Evolutionary conservation across 23 tunicate species (phyloP).

Genomic region (Corella eumyota): DNA sequence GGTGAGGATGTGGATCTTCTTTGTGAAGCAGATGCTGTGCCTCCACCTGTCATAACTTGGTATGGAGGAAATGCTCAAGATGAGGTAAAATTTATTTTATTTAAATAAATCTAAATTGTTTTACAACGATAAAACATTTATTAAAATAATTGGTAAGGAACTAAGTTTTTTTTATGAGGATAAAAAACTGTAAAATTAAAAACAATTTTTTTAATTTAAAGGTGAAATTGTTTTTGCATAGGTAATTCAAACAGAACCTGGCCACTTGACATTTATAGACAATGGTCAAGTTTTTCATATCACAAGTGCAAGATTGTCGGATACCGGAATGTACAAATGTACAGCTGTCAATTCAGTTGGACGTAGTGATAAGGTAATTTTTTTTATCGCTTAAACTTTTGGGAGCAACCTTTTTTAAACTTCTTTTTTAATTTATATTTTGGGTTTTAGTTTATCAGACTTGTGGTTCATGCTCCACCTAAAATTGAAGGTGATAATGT

Average conservation of each 20-base stretch:
- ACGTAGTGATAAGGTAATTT: conserved; percentile 41
- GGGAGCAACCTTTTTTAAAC: background rate
- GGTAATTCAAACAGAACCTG: conserved; percentile 33
- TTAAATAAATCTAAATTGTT: no score
- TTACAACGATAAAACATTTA: no score
- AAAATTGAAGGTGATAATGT: conserved; percentile 41
- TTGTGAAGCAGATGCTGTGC: conserved; percentile 86
- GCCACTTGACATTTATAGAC: conserved; percentile 23
- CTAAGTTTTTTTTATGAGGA: no score
- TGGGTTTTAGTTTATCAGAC: conserved; percentile 30
- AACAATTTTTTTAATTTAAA: no score
- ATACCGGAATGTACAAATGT: conserved; percentile 65
- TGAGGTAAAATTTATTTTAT: background rate
- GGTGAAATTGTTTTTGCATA: no score
- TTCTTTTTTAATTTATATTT: background rate
- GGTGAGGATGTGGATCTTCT: conserved; percentile 64
- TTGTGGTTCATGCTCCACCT: conserved; percentile 79
- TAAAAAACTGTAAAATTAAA: no score
- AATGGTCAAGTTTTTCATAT: conserved; percentile 34
- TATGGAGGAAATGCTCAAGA: conserved; percentile 19
- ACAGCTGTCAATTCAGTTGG: conserved; percentile 71
- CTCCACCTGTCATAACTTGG: conserved; percentile 90
- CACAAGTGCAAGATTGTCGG: conserved; percentile 44
- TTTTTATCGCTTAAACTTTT: background rate
- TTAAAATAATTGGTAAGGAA: no score